Conservation (phyloP, 2,113 vertebrate genomes). For the Ptilorrhoa leucosticta region DNA sequence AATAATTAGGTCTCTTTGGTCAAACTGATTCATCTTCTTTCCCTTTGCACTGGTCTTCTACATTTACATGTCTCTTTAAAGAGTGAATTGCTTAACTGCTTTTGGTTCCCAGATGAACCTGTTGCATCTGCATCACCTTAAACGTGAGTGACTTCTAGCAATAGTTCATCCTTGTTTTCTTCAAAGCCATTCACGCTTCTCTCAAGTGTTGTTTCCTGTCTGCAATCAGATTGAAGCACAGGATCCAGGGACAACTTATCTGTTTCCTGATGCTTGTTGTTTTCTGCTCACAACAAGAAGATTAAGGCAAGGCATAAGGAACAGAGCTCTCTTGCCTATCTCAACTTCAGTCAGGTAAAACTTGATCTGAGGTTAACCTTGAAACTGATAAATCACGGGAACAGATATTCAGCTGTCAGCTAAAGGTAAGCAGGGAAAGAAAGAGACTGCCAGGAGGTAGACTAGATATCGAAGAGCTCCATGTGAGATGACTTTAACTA, state of each 20-base stretch:
- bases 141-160: background rate
- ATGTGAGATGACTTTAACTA: background rate
- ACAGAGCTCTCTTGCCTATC: background rate
- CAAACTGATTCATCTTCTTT: background rate
- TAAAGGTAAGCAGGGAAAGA: background rate
- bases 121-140: background rate
- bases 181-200: background rate
- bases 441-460: background rate
- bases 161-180: background rate
- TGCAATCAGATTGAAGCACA: background rate
- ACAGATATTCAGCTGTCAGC: conserved; percentile 32
- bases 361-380: background rate
- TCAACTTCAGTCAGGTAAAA: background rate
- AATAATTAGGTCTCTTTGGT: background rate
- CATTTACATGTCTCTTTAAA: background rate
- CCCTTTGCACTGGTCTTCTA: background rate
- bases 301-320: background rate
- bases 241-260: background rate
- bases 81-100: background rate
- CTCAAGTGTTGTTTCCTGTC: background rate
- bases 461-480: background rate
- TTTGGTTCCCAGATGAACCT: background rate
- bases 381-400: conserved; percentile 33
- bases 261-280: background rate
- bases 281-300: background rate